Evolutionary conservation across 2,888 invertebrate species (phyloP).

Genomic region (Bellardia pandia): DNA sequence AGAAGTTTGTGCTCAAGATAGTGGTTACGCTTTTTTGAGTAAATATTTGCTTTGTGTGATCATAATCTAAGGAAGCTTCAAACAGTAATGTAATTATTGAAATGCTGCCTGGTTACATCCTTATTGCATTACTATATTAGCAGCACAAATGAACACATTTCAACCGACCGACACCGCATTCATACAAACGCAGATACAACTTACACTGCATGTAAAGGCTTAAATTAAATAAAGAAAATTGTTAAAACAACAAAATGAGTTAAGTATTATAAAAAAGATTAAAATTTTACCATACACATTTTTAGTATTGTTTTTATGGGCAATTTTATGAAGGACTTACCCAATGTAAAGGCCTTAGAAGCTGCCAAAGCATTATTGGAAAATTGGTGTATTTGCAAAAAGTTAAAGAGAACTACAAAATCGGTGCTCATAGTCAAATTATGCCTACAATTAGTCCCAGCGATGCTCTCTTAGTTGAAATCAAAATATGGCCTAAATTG

Average conservation of each 20-base stretch:
- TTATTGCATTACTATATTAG: background rate
- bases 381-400: slow-evolving; percentile 86
- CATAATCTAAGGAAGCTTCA: background rate
- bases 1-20: no score
- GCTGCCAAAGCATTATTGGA: slow-evolving; percentile 87
- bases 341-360: slow-evolving; percentile 85
- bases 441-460: slow-evolving; percentile 89
- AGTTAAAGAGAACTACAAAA: slow-evolving; percentile 87
- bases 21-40: no score
- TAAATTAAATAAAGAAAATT: background rate
- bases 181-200: background rate
- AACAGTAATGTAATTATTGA: background rate
- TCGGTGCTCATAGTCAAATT: slow-evolving; percentile 89
- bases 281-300: no score
- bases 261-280: no score
- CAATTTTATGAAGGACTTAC: slow-evolving; percentile 86
- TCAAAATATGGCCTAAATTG: slow-evolving; percentile 89
- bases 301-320: slow-evolving; percentile 89
- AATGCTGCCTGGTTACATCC: slow-evolving; percentile 6
- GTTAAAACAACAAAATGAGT: background rate
- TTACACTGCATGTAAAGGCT: background rate
- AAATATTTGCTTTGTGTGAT: no score
- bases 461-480: slow-evolving; percentile 86
- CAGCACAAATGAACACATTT: background rate
- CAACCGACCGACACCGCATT: background rate